Evolutionary conservation across 2,113 vertebrate species (phyloP).

Genomic region (Plecotus auritus): DNA sequence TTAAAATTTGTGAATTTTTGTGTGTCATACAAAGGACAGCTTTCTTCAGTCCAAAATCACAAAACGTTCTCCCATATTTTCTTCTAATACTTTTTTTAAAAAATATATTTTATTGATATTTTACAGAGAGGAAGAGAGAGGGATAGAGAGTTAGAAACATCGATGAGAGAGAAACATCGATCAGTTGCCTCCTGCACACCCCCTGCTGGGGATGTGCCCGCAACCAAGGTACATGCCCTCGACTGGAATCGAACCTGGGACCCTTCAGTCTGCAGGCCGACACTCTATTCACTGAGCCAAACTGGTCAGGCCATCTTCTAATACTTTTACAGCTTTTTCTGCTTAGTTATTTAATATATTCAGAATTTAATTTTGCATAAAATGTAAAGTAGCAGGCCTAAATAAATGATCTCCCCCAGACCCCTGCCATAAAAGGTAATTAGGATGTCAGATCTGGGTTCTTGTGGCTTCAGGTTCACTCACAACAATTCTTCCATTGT

Average conservation of each 20-base stretch:
- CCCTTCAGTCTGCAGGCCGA: too few species aligned
- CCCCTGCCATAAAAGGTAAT: too few species aligned
- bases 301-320: neutral
- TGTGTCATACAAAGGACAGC: neutral
- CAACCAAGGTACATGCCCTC: too few species aligned
- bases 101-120: too few species aligned
- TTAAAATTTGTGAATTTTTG: neutral
- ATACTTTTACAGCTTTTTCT: neutral
- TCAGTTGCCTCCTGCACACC: too few species aligned
- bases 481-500: neutral
- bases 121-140: too few species aligned
- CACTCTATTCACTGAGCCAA: too few species aligned
- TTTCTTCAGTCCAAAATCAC: neutral
- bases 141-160: too few species aligned
- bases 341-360: neutral
- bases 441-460: neutral
- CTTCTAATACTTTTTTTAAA: neutral
- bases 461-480: neutral
- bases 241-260: too few species aligned
- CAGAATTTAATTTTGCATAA: constrained; percentile 1
- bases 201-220: too few species aligned
- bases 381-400: neutral
- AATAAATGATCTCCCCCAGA: neutral
- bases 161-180: too few species aligned
- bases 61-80: constrained; percentile 7